Percentiles rank a stretch among this genome's conserved stretches.
These are phyloP conservation scores for Struthio camelus DNA, from an alignment of 2,113 vertebrate species.

Conservation along the genomic window DNA sequence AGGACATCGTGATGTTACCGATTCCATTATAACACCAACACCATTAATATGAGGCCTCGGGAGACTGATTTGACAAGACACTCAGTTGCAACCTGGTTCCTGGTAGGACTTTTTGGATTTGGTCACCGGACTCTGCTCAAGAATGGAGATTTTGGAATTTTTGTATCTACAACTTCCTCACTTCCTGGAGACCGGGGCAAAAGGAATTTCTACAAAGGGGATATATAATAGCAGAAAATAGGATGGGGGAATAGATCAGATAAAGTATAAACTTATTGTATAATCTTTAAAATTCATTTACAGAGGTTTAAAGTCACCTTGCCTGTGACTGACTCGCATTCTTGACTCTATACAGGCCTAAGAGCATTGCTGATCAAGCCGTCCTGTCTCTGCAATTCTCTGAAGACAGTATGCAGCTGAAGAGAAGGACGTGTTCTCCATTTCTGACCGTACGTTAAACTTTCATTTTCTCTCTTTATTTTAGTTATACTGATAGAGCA, in stretches of 20 bases:
- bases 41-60: neutral
- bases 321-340: neutral
- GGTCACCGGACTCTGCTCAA: neutral
- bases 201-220: neutral
- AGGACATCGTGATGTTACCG: neutral
- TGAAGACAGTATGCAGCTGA: neutral
- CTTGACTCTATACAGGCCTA: neutral
- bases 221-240: neutral
- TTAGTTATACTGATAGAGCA: neutral
- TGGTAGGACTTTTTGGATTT: neutral
- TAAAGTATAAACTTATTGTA: neutral
- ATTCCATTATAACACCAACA: neutral
- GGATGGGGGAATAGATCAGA: neutral
- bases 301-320: neutral
- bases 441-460: slow-evolving; percentile 26
- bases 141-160: neutral
- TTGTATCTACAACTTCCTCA: neutral
- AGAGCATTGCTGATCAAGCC: neutral
- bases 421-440: neutral
- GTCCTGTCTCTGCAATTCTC: neutral
- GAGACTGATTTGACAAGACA: neutral
- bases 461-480: neutral
- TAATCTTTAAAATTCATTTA: neutral
- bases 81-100: neutral
- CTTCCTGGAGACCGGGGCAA: neutral